Base-by-base conservation (phyloP, 2,888 invertebrate genomes). In the Theodoxus fluviatilis region DNA sequence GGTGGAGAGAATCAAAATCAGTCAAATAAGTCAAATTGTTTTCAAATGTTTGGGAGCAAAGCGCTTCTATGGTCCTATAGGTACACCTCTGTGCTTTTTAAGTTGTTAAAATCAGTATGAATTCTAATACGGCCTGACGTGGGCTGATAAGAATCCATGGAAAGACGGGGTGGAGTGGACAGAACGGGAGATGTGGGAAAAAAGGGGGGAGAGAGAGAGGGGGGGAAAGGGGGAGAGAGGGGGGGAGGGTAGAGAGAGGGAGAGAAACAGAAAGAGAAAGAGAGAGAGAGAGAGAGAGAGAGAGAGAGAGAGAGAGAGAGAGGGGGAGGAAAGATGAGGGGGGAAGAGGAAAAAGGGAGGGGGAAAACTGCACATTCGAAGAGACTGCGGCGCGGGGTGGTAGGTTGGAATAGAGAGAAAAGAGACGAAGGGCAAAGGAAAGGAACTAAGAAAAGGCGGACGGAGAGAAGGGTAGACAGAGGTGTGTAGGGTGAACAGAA, bases 161-260 rank as follows among this genome's bases (percentile, higher is more conserved):
- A 15, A 43, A 9, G 43, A 43, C 43, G 43, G 18, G 9, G 43
- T 12, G 9, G 43, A 43, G 9, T 9, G 18, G 9, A 43, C 9
- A 12, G 18, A 6, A 55, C n/a, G 22, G 12, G 22, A 25, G 22
- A 7, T n/a, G 55, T n/a, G 12, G 22, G 15, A 55, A 25, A 55
- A 25, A 18, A 7, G 22, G 55, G 22, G 12, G 22, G 12, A 55
- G 15, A 55, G 55, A 55, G 55, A 55, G 12, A 55, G 15, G 22
- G 12, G 22, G 55, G 22, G 55, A 55, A 25, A 55, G 55, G 22
- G 55, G 22, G 55, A 55, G 55, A 55, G 55, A 55, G 55, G 22
- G 55, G 22, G 55, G 22, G 55, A 55, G 55, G 22, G 55, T 15
- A 55, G 55, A 55, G 55, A 15, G 55, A n/a, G 12, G 22, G 22